Base-by-base conservation (phyloP, 37 sponge, comb jelly and placozoan genomes). In the Diacarnus erythraeanus region DNA sequence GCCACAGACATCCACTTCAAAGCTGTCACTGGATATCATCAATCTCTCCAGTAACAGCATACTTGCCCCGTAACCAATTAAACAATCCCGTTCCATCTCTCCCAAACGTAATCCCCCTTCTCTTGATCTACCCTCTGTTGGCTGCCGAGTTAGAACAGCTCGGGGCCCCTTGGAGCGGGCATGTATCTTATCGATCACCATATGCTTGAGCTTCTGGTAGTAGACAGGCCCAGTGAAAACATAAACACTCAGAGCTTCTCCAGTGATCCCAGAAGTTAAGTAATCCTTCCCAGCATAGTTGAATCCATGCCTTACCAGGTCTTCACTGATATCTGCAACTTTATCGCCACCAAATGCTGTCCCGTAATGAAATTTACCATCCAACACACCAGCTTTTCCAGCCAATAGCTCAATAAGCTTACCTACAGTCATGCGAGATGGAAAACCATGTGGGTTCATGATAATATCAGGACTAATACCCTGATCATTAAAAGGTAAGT, bases 381-480 rank as follows among this genome's bases (percentile, higher is more conserved):
- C 83, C 64, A 98, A 74, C 18, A 96, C 96, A 70, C 95, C 96
- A 15, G 97, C 88, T 61, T 98, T 98, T 0, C 97, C 97, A 1
- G 87, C 94, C 22, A 98, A 56, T 33, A 98, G 87, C 74, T 98
- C 99, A 3, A 98, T 92, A 61, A 98, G 89, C 65, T 98, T 98
- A 4, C 99, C 99, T 9, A 98, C 99, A 0, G 99, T 96, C 99
- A 98, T 98, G 12, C 99, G 84, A 31, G 97, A 96, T 36, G 99
- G 99, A 42, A 96, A 98, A 26, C 99, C 99, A 66, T 98, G 99
- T 3, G 99, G 99, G 74, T 98, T 98, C 99, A 98, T 98, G 88
- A 98, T 82, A 31, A 97, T 97, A 78, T 97, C 97, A 0, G 94
- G 94, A 73, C 92, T 92, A 17, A 93, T 90, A 1, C 95, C 98